Evolutionary conservation across 2,888 invertebrate genomes (phyloP).

Genomic region (Clanis bilineata): DNA sequence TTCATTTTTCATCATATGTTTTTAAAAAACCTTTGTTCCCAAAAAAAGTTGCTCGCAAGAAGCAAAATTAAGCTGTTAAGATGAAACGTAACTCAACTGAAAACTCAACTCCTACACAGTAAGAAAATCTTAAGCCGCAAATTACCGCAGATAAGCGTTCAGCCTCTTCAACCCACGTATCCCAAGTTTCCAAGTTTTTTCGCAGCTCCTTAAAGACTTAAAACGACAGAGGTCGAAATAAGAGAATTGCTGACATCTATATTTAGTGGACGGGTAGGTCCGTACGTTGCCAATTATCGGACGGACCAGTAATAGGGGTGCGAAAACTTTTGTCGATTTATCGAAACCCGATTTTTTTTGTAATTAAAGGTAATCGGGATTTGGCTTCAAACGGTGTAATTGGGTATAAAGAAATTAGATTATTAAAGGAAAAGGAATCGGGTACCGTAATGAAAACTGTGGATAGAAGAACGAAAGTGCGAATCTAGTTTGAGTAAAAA

Average conservation of each 20-base stretch:
- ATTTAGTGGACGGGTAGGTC: constrained; percentile 28
- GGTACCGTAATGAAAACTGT: background rate
- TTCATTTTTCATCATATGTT: no score
- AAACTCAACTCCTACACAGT: background rate
- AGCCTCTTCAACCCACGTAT: background rate
- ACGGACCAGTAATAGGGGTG: constrained; percentile 25
- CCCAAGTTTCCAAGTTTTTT: constrained; percentile 33
- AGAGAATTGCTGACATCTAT: constrained; percentile 39
- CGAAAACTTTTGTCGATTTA: constrained; percentile 18
- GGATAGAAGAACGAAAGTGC: background rate
- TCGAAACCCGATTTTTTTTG: constrained; percentile 16
- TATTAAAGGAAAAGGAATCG: background rate
- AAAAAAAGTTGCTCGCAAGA: no score
- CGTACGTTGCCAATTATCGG: constrained; percentile 37
- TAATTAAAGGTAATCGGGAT: constrained; percentile 12
- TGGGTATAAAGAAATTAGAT: background rate
- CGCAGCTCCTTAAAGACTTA: constrained; percentile 35
- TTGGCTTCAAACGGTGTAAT: background rate
- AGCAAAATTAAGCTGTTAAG: no score
- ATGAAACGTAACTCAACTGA: background rate
- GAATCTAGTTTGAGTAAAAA: no score
- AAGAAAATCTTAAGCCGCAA: background rate
- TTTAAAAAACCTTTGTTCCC: no score
- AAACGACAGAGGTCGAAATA: constrained; percentile 35
- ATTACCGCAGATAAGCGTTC: background rate